phyloP scores from a whole-genome alignment of 2,113 vertebrate species.

The Sclerurus mexicanus region DNA sequence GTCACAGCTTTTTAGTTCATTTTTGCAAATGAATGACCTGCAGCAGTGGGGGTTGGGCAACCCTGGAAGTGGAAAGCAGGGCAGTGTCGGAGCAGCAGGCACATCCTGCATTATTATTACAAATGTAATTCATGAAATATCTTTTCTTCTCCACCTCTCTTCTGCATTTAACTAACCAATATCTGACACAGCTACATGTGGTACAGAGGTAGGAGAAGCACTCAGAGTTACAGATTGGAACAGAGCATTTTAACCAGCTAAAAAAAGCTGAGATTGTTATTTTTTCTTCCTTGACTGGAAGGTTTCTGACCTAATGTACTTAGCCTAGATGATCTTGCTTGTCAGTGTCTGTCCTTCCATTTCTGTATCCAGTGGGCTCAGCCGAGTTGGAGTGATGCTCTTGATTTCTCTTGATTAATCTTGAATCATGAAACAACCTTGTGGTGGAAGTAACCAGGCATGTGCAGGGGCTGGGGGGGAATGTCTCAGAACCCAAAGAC shows the following conservation, averaged over 20 bases:
- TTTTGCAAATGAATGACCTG: not conserved
- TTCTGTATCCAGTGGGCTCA: not conserved
- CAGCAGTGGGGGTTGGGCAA: not conserved
- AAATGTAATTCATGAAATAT: not conserved
- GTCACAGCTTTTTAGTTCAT: constrained; percentile 6
- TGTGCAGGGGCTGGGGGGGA: accelerated
- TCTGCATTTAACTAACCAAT: not conserved
- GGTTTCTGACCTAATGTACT: not conserved
- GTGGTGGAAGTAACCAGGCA: not conserved
- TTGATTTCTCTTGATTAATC: not conserved
- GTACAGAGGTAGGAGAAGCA: not conserved
- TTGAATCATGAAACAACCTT: not conserved
- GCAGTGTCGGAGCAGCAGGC: not conserved
- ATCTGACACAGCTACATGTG: not conserved
- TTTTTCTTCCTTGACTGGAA: not conserved
- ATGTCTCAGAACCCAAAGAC: not conserved
- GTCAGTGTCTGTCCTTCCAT: not conserved
- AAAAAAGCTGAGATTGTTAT: not conserved
- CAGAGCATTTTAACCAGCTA: not conserved
- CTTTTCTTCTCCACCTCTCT: not conserved
- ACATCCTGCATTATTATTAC: not conserved
- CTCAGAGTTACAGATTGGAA: not conserved
- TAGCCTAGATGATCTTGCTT: not conserved
- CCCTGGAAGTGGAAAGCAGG: not conserved
- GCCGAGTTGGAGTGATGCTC: not conserved